phyloP scores from a whole-genome alignment of 1,140 invertebrate species.

The Hyles vespertilio region DNA sequence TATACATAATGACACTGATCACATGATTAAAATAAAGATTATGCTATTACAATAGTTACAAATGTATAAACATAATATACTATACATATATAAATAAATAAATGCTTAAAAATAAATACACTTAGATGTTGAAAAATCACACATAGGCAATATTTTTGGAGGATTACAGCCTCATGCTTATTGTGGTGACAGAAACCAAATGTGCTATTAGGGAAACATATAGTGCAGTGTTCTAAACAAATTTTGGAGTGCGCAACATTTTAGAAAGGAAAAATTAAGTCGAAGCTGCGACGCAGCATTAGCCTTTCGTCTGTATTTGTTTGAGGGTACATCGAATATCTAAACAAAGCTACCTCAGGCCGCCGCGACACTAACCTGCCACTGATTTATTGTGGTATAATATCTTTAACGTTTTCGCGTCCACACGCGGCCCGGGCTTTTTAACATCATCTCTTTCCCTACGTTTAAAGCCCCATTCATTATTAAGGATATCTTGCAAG shows the following conservation, averaged over 20 bases:
- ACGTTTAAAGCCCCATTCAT: slow-evolving; percentile 85
- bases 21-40: too few species aligned
- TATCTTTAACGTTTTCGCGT: slow-evolving; percentile 67
- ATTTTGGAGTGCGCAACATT: slow-evolving; percentile 43
- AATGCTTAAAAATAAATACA: slow-evolving; percentile 11
- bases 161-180: slow-evolving; percentile 49
- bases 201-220: slow-evolving; percentile 60
- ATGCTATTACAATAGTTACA: too few species aligned
- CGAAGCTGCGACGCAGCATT: slow-evolving; percentile 33
- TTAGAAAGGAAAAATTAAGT: slow-evolving; percentile 29
- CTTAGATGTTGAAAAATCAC: slow-evolving; percentile 7
- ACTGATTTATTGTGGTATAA: slow-evolving; percentile 68
- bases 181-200: slow-evolving; percentile 33
- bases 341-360: slow-evolving; percentile 49
- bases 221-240: slow-evolving; percentile 43
- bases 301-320: slow-evolving; percentile 31
- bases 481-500: slow-evolving; percentile 75
- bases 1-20: too few species aligned
- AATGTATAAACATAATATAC: too few species aligned
- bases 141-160: slow-evolving; percentile 23
- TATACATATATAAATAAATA: too few species aligned
- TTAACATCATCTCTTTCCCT: slow-evolving; percentile 94
- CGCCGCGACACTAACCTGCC: slow-evolving; percentile 71
- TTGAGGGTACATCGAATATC: slow-evolving; percentile 55
- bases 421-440: slow-evolving; percentile 91